Percentiles rank a stretch among this genome's conserved stretches.
Evolutionary conservation across 2,797 vertebrate species (phyloP).

Genomic region (Amblyraja radiata): DNA sequence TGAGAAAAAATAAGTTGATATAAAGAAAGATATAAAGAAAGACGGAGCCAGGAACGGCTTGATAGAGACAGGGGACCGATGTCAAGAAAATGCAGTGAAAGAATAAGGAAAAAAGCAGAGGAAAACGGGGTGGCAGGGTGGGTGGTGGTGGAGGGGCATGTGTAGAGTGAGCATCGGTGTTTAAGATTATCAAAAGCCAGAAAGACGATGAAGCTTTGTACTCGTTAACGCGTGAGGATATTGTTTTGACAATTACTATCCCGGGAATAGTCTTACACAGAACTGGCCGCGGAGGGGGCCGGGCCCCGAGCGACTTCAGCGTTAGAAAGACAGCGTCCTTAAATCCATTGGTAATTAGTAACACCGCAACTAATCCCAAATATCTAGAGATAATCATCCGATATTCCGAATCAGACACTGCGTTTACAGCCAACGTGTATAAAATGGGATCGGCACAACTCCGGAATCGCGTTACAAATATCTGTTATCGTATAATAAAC

Average conservation of each 20-base stretch:
- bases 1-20: background rate
- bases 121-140: no score
- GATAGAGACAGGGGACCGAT: background rate
- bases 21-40: background rate
- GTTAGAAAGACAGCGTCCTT: background rate
- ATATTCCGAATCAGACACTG: background rate
- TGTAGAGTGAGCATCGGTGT: no score
- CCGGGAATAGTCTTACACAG: slow-evolving; percentile 5
- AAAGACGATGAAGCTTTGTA: background rate
- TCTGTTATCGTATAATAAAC: background rate
- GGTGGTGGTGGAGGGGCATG: no score
- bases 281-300: background rate
- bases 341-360: background rate
- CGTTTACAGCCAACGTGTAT: background rate
- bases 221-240: slow-evolving; percentile 9
- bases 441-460: background rate
- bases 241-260: slow-evolving; percentile 31
- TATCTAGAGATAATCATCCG: background rate
- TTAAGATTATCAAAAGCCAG: background rate
- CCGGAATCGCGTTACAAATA: background rate
- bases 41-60: background rate
- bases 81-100: background rate
- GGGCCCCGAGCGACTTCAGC: background rate
- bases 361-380: slow-evolving; percentile 2
- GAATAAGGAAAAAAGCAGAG: background rate